A percentile compares a stretch with the other conserved stretches of the same genome.
phyloP scores from a whole-genome alignment of 64 coral and sea anemone genomes.

The Montipora foliosa region DNA sequence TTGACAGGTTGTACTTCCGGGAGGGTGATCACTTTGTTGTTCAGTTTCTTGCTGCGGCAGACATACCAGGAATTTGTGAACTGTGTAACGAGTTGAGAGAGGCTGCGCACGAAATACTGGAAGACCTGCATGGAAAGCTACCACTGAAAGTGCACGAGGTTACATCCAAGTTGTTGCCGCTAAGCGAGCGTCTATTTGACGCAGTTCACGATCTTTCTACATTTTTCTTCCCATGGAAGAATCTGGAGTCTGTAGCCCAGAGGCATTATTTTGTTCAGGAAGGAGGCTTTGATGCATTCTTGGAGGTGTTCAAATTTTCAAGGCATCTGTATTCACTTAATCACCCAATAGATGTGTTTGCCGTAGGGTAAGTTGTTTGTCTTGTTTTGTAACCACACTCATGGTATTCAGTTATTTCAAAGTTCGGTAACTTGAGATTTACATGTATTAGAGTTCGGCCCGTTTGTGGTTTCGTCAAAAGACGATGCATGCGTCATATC shows the following conservation, averaged over 20 bases:
- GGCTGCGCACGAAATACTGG: background rate
- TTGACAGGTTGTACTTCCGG: slow-evolving; percentile 69
- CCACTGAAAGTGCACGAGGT: background rate
- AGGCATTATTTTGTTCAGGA: slow-evolving; percentile 94
- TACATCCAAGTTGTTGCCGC: background rate
- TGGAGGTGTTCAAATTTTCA: slow-evolving; percentile 86
- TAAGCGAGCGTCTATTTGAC: slow-evolving; percentile 51
- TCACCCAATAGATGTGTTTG: background rate
- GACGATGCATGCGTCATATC: no score
- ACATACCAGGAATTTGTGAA: slow-evolving; percentile 41
- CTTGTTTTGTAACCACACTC: background rate
- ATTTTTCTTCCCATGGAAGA: slow-evolving; percentile 92
- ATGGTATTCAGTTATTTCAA: no score
- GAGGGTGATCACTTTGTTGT: slow-evolving; percentile 52
- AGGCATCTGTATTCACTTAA: slow-evolving; percentile 45
- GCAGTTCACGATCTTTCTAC: slow-evolving; percentile 60
- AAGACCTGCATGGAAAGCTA: slow-evolving; percentile 3
- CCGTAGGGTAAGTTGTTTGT: background rate
- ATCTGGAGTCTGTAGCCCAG: slow-evolving; percentile 62
- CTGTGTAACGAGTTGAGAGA: slow-evolving; percentile 37
- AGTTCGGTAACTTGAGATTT: no score
- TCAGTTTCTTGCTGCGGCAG: slow-evolving; percentile 50
- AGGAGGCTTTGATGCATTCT: slow-evolving; percentile 86
- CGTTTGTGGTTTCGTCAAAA: no score
- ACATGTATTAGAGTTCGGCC: no score